A percentile compares a stretch with the other conserved stretches of the same genome.
Evolutionary conservation across 2,797 vertebrate genomes (phyloP).

Genomic region (Acanthis flammea): DNA sequence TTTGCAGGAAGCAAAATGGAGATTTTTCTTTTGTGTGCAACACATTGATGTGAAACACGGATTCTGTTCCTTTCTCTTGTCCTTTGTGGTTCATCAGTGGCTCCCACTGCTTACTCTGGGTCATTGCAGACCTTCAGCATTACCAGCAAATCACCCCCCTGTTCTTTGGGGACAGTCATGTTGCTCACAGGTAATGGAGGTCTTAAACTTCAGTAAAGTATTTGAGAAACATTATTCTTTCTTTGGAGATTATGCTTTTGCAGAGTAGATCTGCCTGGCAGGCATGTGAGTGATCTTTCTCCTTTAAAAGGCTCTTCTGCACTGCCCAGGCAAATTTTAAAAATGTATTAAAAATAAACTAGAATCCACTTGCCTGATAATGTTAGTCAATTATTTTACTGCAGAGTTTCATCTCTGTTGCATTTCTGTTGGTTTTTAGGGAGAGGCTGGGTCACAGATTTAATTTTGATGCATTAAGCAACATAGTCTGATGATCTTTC

Average conservation of each 20-base stretch:
- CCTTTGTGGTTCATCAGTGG: background rate
- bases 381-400: background rate
- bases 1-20: background rate
- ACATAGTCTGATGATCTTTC: background rate
- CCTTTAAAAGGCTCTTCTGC: background rate
- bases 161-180: background rate
- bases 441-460: background rate
- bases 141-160: background rate
- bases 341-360: background rate
- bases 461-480: background rate
- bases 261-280: background rate
- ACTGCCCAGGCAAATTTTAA: background rate
- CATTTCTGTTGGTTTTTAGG: background rate
- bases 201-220: background rate
- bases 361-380: background rate
- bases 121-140: background rate
- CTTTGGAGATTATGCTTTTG: background rate
- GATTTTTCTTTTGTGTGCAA: background rate
- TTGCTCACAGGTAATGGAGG: background rate
- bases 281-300: background rate
- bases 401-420: background rate
- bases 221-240: background rate
- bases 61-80: background rate
- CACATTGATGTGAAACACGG: background rate
- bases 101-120: background rate